Evolutionary conservation across 2,888 invertebrate genomes (phyloP), one percentile per base, ranked within the genome.

Genomic region (Thyatira batis): DNA sequence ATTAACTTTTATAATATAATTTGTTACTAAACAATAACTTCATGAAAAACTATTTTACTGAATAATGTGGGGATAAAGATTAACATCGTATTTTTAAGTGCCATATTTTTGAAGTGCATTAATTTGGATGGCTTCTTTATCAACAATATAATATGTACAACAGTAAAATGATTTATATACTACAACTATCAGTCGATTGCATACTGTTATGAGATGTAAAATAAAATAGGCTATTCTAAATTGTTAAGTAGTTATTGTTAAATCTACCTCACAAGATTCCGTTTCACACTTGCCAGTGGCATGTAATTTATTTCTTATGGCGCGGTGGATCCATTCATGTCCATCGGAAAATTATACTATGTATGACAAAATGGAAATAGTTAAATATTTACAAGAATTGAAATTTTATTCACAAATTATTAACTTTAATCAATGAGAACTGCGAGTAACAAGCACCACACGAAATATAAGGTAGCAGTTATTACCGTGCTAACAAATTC

Each of bases 101-200:
- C 33, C 33, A 33, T 13, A 30, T 33, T 33, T 33, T 33, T 13
- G 17, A 39, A 39, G 17, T 39, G 17, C 17, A 17, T 17, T 6
- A 1, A 17, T 39, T 39, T 27, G 13, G n/a, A n/a, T 27, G 10
- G 17, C 21, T 48, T 23, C 11, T 39, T 39, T 39, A 39, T 39
- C 39, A 39, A 66, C 59, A 54, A 57, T 58, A 58, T 63, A 55
- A 68, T 63, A 77, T 82, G 74, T 84, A 84, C 79, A 84, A 65
- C 64, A 68, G 69, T 75, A 71, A 73, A 75, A 77, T 67, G 71
- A 61, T 17, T 71, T 75, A 67, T 68, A 78, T 58, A 81, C 82
- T 87, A 89, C 82, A 83, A 73, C 89, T 89, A 90, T 89, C 89
- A 90, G 89, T 90, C 89, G 79, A 84, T 87, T 84, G 83, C 72